Evolutionary conservation across 2,888 invertebrate genomes (phyloP), one percentile per base, ranked within the genome.

Genomic region (Scelioninae gen. 1): DNA sequence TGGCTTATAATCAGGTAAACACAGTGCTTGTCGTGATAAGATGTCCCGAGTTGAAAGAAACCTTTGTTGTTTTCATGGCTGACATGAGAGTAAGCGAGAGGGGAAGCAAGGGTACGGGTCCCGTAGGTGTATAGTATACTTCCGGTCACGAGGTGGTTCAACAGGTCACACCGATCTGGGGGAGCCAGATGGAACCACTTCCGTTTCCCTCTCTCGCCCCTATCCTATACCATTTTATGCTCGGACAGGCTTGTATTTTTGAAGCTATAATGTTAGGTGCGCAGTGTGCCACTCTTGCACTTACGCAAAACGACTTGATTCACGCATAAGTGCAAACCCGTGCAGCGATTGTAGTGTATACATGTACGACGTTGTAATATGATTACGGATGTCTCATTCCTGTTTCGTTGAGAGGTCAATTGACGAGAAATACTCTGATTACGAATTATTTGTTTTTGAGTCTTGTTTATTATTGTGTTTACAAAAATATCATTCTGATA

Each of bases 71-170:
- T 89, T 86, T 87, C 85, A 68, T 72, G 56, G 71, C 66, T 66
- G 78, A 81, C 56, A 76, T 76, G 68, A 40, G 80, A 68, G 79
- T 53, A 58, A 60, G 80, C 58, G 71, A 58, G 75, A 77, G 75
- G 47, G 53, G 9, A 74, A 60, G 68, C 63, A 51, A 81, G 78
- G 77, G 76, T 86, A 76, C 82, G 84, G 86, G 87, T 84, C 87
- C 88, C 88, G 88, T 89, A 88, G 89, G 87, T 89, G 90, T 89
- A 87, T 86, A 86, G 89, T 90, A 89, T 89, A 89, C 91, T 91
- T 92, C 92, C 92, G 92, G 92, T 91, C 90, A 90, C 89, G 92
- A 92, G 92, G 91, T 92, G 92, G 92, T 92, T 92, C 92, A 92
- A 91, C 92, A 92, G 92, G 92, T 92, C 92, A 92, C 90, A 90